A percentile compares a stretch with the other conserved stretches of the same genome.
Evolutionary conservation across 2,888 invertebrate species (phyloP).

Genomic region (Amiota mariae): DNA sequence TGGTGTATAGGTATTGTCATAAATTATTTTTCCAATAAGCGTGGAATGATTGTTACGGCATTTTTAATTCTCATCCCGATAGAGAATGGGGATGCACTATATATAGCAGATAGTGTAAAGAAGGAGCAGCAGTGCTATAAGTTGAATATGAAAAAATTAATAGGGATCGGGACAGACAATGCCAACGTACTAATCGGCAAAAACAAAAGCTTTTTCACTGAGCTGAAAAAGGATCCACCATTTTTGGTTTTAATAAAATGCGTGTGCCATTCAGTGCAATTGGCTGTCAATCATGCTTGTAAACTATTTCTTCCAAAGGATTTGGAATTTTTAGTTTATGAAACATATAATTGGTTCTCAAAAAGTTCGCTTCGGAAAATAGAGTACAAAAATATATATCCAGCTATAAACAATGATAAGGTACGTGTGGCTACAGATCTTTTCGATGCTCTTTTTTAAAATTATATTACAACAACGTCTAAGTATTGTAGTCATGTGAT

Average conservation of each 20-base stretch:
- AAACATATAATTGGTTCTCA: too few relatives aligned
- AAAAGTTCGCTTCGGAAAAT: too few relatives aligned
- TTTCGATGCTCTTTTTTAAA: background rate
- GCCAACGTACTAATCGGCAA: conserved; percentile 40
- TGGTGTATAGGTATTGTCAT: too few relatives aligned
- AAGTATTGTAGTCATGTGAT: too few relatives aligned
- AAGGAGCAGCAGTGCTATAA: conserved; percentile 27
- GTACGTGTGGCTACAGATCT: background rate
- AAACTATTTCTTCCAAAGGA: too few relatives aligned
- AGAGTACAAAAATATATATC: conserved; percentile 29
- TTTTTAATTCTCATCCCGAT: conserved; percentile 33
- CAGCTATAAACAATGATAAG: conserved; percentile 34
- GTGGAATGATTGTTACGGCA: too few relatives aligned
- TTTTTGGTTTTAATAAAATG: conserved; percentile 36
- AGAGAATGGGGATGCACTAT: conserved; percentile 35
- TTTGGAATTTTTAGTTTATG: too few relatives aligned
- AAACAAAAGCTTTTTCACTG: too few relatives aligned
- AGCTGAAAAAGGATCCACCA: conserved; percentile 32
- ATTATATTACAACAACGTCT: too few relatives aligned
- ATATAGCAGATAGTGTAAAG: conserved; percentile 30
- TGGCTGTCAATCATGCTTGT: conserved; percentile 36
- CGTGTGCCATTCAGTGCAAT: conserved; percentile 41
- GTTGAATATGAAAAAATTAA: conserved; percentile 34
- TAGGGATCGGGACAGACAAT: conserved; percentile 41
- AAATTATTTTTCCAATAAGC: too few relatives aligned